A percentile compares a stretch with the other conserved stretches of the same genome.
Conservation (phyloP, 2,113 vertebrate species). For the Crotalus horridus region DNA sequence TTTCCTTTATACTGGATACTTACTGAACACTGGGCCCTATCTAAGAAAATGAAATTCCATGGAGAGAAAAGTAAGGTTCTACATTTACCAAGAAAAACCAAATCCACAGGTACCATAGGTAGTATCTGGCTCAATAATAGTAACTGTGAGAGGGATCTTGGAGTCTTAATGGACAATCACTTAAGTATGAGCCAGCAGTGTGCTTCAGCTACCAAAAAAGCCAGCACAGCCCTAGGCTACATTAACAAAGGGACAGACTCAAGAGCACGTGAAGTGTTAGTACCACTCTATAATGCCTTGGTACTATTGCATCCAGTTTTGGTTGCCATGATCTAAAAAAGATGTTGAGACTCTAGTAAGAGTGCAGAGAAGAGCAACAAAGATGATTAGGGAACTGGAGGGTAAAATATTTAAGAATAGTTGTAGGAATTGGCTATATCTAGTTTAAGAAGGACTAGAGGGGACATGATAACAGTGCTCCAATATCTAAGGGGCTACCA, state of each 20-base stretch:
- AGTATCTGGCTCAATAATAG: background rate
- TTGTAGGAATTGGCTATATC: too few relatives aligned
- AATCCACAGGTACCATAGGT: background rate
- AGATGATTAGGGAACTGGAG: too few relatives aligned
- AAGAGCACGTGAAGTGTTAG: background rate
- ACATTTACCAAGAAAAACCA: background rate
- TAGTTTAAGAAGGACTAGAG: too few relatives aligned
- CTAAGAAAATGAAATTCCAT: background rate
- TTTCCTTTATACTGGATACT: background rate
- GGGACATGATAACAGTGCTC: too few relatives aligned
- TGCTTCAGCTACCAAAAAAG: background rate
- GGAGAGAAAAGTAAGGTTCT: background rate
- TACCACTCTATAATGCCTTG: too few relatives aligned
- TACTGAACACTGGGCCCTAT: background rate
- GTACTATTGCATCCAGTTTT: too few relatives aligned
- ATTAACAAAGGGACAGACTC: background rate
- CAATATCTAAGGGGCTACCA: too few relatives aligned
- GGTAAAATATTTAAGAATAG: too few relatives aligned
- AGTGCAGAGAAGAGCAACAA: too few relatives aligned
- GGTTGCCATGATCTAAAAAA: too few relatives aligned
- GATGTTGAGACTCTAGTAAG: too few relatives aligned
- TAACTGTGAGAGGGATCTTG: background rate
- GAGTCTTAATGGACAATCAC: background rate
- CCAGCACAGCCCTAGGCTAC: background rate
- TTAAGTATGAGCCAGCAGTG: background rate